Evolutionary conservation across 2,113 vertebrate genomes (phyloP), one percentile per base, ranked within the genome.

Genomic region (Odocoileus hemionus): DNA sequence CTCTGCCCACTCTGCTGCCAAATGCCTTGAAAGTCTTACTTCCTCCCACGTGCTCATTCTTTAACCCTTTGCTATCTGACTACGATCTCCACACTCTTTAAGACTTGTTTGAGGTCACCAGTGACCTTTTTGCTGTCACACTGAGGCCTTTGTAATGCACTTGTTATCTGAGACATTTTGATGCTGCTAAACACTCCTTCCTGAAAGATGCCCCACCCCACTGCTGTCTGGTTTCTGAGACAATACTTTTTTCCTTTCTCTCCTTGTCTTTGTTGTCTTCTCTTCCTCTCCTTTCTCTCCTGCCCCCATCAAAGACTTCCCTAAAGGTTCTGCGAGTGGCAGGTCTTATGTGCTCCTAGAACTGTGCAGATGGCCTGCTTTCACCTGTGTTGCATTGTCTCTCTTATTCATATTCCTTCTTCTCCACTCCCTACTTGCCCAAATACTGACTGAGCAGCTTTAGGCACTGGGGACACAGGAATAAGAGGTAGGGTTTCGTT

Each of bases 31-130:
- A 94, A 90, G 43, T 26, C 61, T 54, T 82, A 78, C 67, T 96
- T 96, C 79, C 86, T 93, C 54, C 64, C 52, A 76, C 79, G 33
- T 70, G 88, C 60, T 91, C 61, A n/a, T 76, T 94, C 78, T 93
- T 96, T 95, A 91, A 89, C 92, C 61, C 95, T 94, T 96, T 58
- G 78, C 55, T 91, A 19, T 33, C 50, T 57, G 45, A 50, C 47
- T 67, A 43, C 57, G 10, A 17, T 47, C 43, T 58, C 52, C 33
- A 28, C 4, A 19, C 30, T 83, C 26, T 88, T 88, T 16, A 10
- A 95, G 47, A 60, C 17, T 93, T 80, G n/a, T 78, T 94, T 89
- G 70, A 98, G 91, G 45, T 93, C 64, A 54, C 45, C 33, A 57
- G 78, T 67, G 82, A 93, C 84, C 84, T 88, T 76, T 86, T 83